Conservation (phyloP, 1,140 invertebrate genomes). For the Heliconius nattereri region DNA sequence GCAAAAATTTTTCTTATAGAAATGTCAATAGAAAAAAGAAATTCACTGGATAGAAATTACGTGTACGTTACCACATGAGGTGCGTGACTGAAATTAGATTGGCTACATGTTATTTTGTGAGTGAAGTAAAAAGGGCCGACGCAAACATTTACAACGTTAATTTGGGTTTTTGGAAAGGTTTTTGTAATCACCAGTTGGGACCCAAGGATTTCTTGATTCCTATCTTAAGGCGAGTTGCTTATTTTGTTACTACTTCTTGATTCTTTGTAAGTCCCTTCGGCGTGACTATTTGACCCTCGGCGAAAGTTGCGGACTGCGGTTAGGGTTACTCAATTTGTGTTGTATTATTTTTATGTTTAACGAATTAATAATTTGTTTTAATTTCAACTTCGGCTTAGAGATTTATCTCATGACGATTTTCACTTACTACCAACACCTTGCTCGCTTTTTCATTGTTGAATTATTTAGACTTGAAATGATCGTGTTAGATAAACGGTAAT, state of each 20-base stretch:
- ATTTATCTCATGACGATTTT: neutral
- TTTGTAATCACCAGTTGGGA: neutral
- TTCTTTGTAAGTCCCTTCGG: slow-evolving; percentile 16
- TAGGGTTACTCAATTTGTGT: neutral
- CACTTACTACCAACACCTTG: no score
- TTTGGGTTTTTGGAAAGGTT: slow-evolving; percentile 15
- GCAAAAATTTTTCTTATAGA: neutral
- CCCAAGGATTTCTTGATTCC: neutral
- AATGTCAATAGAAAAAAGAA: slow-evolving; percentile 3
- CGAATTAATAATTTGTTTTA: neutral
- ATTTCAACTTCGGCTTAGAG: neutral
- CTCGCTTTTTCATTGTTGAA: no score
- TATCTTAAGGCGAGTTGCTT: slow-evolving; percentile 18
- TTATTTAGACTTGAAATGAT: no score
- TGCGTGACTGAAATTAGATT: slow-evolving; percentile 29
- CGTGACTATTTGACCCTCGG: slow-evolving; percentile 5
- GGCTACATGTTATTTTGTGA: slow-evolving; percentile 11
- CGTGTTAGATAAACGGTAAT: no score
- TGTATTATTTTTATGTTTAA: neutral
- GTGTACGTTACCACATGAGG: slow-evolving; percentile 8
- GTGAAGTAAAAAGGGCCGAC: slow-evolving; percentile 16
- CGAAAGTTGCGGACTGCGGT: slow-evolving; percentile 1
- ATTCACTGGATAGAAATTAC: neutral
- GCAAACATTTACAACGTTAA: slow-evolving; percentile 6
- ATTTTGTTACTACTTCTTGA: slow-evolving; percentile 29